Base-by-base conservation (phyloP, 2,797 vertebrate genomes). In the Phataginus tricuspis region DNA sequence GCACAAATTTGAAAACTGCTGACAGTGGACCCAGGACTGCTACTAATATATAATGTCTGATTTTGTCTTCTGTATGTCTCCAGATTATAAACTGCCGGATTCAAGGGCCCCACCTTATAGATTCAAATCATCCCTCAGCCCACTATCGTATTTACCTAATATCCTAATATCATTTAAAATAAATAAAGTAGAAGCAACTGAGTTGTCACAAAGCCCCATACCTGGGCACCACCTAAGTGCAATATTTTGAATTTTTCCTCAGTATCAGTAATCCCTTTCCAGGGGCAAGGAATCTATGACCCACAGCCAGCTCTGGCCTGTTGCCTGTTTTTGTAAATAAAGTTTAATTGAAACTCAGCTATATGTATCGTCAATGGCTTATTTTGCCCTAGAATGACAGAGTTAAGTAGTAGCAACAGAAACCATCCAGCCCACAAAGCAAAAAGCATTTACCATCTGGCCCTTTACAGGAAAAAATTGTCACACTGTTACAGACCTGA, bases 81-180 rank as follows among this genome's bases (percentile, higher is more conserved):
- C 39, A 66, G 53, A 85, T 84, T 87, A 77, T 90, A 88, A 75
- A 57, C 74, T 77, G 9, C 51, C 39, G 37, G 5, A 4, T 86
- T 92, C 51, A 88, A 49, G 49, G n/a, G 31, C 49, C 19, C 42
- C 59, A 51, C 19, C 19, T 82, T 69, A 83, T 34, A 92, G 37
- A 91, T n/a, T 95, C 29, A 93, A 72, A 82, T 75, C 84, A 84
- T 77, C 27, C 53, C 31, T 93, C 34, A 59, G 53, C 14, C 12
- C 25, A n/a, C 69, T 86, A 55, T 64, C 23, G 14, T 82, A 71
- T 69, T 95, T 87, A 82, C 31, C 55, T 68, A 77, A 42, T 80
- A 69, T 82, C 68, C n/a, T 84, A 92, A 39, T 59, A 57, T 16
- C 51, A 77, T 94, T 92, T 83, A 92, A 90, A 96, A 86, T 16